A percentile compares a stretch with the other conserved stretches of the same genome.
phyloP scores from a whole-genome alignment of 2,888 invertebrate species.

The Phyto melanocephala region DNA sequence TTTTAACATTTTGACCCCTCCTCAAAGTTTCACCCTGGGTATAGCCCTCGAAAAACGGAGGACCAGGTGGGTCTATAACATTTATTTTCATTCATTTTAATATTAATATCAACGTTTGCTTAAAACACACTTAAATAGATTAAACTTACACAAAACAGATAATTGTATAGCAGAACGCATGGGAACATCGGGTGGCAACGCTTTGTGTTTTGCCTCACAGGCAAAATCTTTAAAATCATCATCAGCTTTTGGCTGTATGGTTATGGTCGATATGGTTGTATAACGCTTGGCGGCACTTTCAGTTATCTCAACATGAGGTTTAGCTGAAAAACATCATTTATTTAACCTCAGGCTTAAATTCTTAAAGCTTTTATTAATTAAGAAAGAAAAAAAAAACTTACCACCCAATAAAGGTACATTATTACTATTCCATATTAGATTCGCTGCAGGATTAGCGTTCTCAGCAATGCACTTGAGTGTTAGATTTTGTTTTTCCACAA shows the following conservation, averaged over 20 bases:
- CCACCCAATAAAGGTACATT: slow-evolving; percentile 69
- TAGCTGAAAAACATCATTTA: slow-evolving; percentile 43
- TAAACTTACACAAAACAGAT: slow-evolving; percentile 75
- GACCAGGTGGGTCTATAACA: slow-evolving; percentile 75
- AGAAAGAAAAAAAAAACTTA: slow-evolving; percentile 61
- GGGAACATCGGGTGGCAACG: slow-evolving; percentile 76
- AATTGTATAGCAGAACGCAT: slow-evolving; percentile 76
- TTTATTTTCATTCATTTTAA: background rate
- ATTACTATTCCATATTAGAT: slow-evolving; percentile 75
- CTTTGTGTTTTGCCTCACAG: slow-evolving; percentile 76
- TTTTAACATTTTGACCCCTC: slow-evolving; percentile 75
- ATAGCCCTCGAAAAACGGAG: slow-evolving; percentile 77
- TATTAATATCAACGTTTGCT: background rate
- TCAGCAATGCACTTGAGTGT: slow-evolving; percentile 75
- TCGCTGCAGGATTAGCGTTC: slow-evolving; percentile 77
- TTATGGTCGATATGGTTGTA: slow-evolving; percentile 72
- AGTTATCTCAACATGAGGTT: slow-evolving; percentile 72
- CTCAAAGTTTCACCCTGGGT: slow-evolving; percentile 73
- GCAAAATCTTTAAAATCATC: slow-evolving; percentile 77
- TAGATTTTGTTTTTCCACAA: slow-evolving; percentile 75
- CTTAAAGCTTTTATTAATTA: background rate
- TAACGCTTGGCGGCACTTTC: slow-evolving; percentile 73
- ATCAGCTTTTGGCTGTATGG: slow-evolving; percentile 73
- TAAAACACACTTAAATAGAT: background rate
- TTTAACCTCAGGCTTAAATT: background rate